Base-by-base conservation (phyloP, 2,888 invertebrate genomes). In the Trachelus iudaicus region DNA sequence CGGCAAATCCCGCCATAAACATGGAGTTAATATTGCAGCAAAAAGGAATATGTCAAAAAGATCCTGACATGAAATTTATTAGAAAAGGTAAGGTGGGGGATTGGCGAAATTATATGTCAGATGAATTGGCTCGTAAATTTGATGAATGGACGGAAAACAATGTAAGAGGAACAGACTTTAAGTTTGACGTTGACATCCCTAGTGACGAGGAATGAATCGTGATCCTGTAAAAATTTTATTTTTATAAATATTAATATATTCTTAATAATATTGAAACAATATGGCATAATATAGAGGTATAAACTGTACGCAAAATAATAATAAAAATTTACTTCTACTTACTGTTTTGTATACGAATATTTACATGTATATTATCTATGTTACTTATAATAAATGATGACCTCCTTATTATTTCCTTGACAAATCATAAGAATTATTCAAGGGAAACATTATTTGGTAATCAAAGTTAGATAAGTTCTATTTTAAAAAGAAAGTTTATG, bases 41-140 rank as follows among this genome's bases (percentile, higher is more conserved):
- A 80, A 93, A 93, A 0, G 93, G 92, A 34, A 92, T 93, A 0
- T 91, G 91, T 56, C 92, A 92, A 69, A 92, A 93, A 33, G 92
- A 93, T 73, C 93, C 94, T 0, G 90, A 93, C 56, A 85, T 92
- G 0, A 94, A 94, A 85, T 96, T 96, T 85, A 95, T 96, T 80
- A 93, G 96, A 30, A 96, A 96, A 90, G 97, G 97, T 0, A 93
- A 94, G 88, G 94, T 96, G 31, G 97, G 97, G 0, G 96, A 97
- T 85, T 96, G 95, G 96, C 95, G 94, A 86, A 96, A 96, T 88
- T 94, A 95, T 80, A 96, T 97, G 94, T 94, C 95, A 1, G 93
- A 94, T 3, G 95, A 96, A 85, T 92, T 97, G 85, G 95, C 95
- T 0, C 92, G 93, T 76, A 92, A 93, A 83, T 96, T 97, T 87